phyloP scores from a whole-genome alignment of 2,797 vertebrate species.

The Crossoptilon crossoptilon region DNA sequence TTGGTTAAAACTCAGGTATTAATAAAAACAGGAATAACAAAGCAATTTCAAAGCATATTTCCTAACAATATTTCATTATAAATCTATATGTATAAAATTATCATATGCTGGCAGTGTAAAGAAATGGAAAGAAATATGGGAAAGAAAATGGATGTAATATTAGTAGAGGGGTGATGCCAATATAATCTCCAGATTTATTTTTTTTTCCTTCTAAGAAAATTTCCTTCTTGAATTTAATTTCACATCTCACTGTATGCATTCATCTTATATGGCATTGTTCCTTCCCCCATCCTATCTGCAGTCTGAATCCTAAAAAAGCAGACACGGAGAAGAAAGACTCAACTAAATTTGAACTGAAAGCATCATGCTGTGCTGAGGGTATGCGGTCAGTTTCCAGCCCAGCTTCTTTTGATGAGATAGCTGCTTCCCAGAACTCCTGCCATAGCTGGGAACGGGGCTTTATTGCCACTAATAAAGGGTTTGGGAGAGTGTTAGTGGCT shows the following conservation, averaged over 20 bases:
- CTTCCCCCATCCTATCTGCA: neutral
- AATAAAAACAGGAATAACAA: neutral
- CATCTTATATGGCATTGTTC: neutral
- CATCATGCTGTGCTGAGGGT: neutral
- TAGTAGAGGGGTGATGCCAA: neutral
- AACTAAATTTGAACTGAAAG: neutral
- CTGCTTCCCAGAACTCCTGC: neutral
- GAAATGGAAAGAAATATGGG: neutral
- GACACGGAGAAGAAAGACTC: neutral
- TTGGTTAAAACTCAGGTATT: neutral
- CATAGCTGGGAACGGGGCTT: neutral
- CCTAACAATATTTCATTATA: neutral
- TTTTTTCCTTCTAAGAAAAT: neutral
- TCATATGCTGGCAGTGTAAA: neutral
- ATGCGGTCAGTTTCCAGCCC: neutral
- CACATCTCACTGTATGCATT: neutral
- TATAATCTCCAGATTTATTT: neutral
- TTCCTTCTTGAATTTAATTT: neutral
- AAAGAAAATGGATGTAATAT: neutral
- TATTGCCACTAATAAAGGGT: neutral
- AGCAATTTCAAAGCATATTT: neutral
- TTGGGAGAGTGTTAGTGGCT: neutral
- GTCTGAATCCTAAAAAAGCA: neutral
- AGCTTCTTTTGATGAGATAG: neutral
- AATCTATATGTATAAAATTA: neutral